Evolutionary conservation across 1,140 invertebrate species (phyloP), one percentile per base, ranked within the genome.

Genomic region (Triops cancriformis): DNA sequence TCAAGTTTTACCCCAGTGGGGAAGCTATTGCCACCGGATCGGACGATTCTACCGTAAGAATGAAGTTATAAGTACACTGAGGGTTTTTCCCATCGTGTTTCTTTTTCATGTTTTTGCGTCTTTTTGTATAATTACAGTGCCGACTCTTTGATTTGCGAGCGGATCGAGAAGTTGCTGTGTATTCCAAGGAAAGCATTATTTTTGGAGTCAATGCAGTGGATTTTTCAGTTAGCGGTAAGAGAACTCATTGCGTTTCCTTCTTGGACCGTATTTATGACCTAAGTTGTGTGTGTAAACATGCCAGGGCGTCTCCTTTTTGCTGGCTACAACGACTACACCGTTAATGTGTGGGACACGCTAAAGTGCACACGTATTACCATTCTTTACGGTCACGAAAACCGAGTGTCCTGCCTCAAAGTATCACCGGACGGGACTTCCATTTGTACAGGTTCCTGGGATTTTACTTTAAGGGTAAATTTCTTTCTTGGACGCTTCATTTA

Each of bases 181-280:
- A 99, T 85, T 92, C 91, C 80, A 98, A 98, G 86, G 96, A 99
- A 83, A 98, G 95, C 85, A 95, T 99, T 81, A 94, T 99, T 82
- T 99, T 99, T 88, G 97, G 95, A 41, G 96, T 97, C 6, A 99
- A 98, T 86, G 93, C 95, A 9, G 96, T 99, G 45, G 98, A 99
- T 85, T 95, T 99, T 84, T 98, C 96, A 77, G 90, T 98, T 26
- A 98, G 96, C 85, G 96, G 93, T 92, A 84, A 84, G 87, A 74
- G 73, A 75, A 45, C 41, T 74, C 23, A 80, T 77, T 79, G 41
- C 75, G 18, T 78, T 43, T 74, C 5, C 11, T 72, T 79, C 27
- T 74, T 1, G 41, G n/a, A 0, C 43, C 31, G 28, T 73, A 26
- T 77, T 80, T 74, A 79, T 79, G 73, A 64, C n/a, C 0, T 64